A percentile compares a stretch with the other conserved stretches of the same genome.
phyloP scores from a whole-genome alignment of 1,140 invertebrate genomes.

The Drosophila navojoa region DNA sequence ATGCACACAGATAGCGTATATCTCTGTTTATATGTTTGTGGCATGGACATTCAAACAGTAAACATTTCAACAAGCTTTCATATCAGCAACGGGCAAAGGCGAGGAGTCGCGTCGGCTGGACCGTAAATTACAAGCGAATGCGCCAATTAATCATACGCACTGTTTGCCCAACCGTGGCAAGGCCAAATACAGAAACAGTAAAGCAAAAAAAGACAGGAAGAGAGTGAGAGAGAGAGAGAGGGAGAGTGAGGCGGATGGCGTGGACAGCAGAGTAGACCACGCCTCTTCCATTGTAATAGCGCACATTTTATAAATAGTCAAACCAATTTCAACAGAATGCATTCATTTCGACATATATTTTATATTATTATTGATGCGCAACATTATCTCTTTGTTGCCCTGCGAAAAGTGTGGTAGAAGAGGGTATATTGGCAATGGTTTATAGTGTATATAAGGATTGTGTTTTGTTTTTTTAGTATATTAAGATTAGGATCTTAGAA shows the following conservation, averaged over 20 bases:
- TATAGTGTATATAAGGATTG: no score
- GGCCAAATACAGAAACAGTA: conserved; percentile 11
- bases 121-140: conserved; percentile 50
- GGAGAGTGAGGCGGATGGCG: not conserved
- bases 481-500: no score
- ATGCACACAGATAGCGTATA: not conserved
- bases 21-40: conserved; percentile 12
- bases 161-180: conserved; percentile 43
- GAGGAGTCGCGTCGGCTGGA: not conserved
- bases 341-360: conserved; percentile 1
- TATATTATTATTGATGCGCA: conserved; percentile 6
- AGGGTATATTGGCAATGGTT: not conserved
- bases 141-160: conserved; percentile 68
- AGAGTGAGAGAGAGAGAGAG: not conserved
- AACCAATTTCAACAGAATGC: conserved; percentile 20
- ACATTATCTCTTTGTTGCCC: not conserved
- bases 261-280: not conserved
- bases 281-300: conserved; percentile 10
- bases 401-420: not conserved
- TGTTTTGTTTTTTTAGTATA: no score
- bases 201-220: not conserved
- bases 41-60: conserved; percentile 27
- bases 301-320: conserved; percentile 53
- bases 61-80: conserved; percentile 23
- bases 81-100: conserved; percentile 3